Percentiles rank a stretch among this genome's conserved stretches.
Evolutionary conservation across 2,888 invertebrate species (phyloP).

Genomic region (Nymphalis urticae): DNA sequence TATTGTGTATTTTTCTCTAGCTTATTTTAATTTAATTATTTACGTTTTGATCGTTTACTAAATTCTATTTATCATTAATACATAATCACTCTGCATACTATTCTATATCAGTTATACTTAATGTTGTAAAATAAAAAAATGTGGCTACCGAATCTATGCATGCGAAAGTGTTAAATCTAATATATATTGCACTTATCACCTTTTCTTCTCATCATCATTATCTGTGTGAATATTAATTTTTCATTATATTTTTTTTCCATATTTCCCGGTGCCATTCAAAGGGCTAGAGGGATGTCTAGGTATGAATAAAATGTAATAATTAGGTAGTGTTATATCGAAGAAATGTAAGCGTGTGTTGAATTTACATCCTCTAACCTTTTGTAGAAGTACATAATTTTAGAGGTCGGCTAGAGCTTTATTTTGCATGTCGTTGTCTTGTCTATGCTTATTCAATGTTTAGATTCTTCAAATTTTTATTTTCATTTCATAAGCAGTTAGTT

Average conservation of each 20-base stretch:
- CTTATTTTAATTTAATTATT: too few species aligned
- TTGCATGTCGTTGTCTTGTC: conserved; percentile 20
- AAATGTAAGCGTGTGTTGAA: conserved; percentile 42
- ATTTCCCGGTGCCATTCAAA: conserved; percentile 65
- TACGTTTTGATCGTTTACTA: too few species aligned
- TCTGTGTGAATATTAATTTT: conserved; percentile 29
- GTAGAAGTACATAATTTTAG: conserved; percentile 43
- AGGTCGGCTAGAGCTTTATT: conserved; percentile 2
- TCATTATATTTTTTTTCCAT: conserved; percentile 50
- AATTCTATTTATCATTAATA: too few species aligned
- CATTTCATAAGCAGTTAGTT: not conserved
- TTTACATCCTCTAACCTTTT: conserved; percentile 74
- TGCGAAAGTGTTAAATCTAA: not conserved
- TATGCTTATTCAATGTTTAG: not conserved
- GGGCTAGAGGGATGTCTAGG: conserved; percentile 77
- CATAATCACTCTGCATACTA: too few species aligned
- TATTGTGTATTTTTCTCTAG: too few species aligned
- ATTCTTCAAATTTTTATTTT: not conserved
- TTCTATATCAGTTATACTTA: too few species aligned
- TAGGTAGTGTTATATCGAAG: conserved; percentile 35
- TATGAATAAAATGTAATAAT: conserved; percentile 51
- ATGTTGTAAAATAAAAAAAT: too few species aligned
- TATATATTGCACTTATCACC: not conserved
- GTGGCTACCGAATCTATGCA: not conserved
- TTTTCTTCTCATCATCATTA: conserved; percentile 8